Base-by-base conservation (phyloP, 2,888 invertebrate genomes). In the Eurytoma californica region DNA sequence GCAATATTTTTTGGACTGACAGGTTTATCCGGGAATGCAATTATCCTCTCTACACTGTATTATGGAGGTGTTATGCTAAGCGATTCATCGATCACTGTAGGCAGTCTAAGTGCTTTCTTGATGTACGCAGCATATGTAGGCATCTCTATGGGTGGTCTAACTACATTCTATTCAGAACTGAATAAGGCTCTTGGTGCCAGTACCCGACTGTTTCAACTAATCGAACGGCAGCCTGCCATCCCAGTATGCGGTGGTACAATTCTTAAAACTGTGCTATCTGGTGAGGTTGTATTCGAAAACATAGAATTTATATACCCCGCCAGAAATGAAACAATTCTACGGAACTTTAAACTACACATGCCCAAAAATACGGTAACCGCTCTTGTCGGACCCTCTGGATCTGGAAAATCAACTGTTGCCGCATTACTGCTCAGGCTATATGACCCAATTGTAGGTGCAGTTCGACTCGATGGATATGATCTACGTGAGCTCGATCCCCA, bases 111-210 rank as follows among this genome's bases (percentile, higher is more conserved):
- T 0, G 96, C 98, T 0, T 99, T 99, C 90, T 92, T 99, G 14
- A 90, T 99, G 16, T 99, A 99, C 87, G 98, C 98, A 0, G 97
- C 96, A 0, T 98, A 98, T 86, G 96, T 97, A 18, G 97, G 97
- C 14, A 93, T 98, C 49, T 97, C 98, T 57, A 93, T 98, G 57
- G 95, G 95, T 66, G 97, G 97, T 14, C 89, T 98, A n/a, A 96
- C 96, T 66, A 95, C 94, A 84, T 98, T 98, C 90, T 99, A 98
- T 88, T 95, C 97, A 0, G 98, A 98, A 87, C 89, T 98, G 82
- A 98, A 98, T 91, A 96, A 96, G 88, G 98, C 97, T 0, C 91
- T 99, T 3, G 99, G 98, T 0, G 97, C 98, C 0, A 97, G 97
- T 3, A 93, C 95, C 0, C 93, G 98, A 73, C 92, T 99, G 30